Base-by-base conservation (phyloP, 2,888 invertebrate genomes). In the Yponomeuta cagnagella region DNA sequence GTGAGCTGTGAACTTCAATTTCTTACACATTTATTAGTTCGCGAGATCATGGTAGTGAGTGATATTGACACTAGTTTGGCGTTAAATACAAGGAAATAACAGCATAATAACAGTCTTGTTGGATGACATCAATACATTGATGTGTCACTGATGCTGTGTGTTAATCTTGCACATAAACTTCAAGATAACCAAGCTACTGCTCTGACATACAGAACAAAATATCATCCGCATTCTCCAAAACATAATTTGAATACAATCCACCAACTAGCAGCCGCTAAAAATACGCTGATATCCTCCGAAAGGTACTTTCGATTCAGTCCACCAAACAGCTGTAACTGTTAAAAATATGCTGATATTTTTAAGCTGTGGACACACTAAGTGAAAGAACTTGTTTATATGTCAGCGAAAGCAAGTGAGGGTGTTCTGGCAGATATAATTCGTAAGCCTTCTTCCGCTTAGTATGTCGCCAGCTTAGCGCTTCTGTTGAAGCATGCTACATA, bases 161-260 rank as follows among this genome's bases (percentile, higher is more conserved):
- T 87, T 79, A 72, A 82, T 89, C 90, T 90, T 90, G 89, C 85
- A 77, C 78, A 79, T 76, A 75, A 72, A 71, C 70, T 82, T 84
- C 90, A 90, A 90, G 89, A 89, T 80, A 84, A 88, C 87, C 82
- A 80, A 90, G 89, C 89, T 77, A 71, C 74, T 75, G 76, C 75
- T 68, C 23, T 69, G n/a, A 58, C 52, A 15, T 2, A 58, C 52
- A 58, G 43, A 43, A 43, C 43, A 1, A 43, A 43, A 43, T 5
- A 33, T 5, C 33, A 8, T 43, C 37, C 5, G 37, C 43, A 43
- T 8, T 43, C 33, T 33, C 43, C 43, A 43, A 43, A 33, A 33
- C 33, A 33, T 33, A 33, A 33, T 33, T 33, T 33, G 5, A 33
- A 23, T 23, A 23, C 23, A 23, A 23, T 23, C 23, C 33, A 33